phyloP scores from a whole-genome alignment of 1,140 invertebrate genomes.

The Heliconius congener region DNA sequence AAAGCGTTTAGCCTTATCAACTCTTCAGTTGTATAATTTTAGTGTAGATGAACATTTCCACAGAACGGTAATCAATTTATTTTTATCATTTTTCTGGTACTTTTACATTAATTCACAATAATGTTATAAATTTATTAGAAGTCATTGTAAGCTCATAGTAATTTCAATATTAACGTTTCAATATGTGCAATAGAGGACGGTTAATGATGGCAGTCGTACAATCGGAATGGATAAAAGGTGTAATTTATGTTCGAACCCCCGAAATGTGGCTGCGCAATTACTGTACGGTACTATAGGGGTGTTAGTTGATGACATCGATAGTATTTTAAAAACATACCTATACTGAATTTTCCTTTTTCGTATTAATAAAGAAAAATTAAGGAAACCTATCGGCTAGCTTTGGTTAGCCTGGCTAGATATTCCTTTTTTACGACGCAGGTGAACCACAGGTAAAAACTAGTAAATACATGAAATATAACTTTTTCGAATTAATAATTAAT shows the following conservation, averaged over 20 bases:
- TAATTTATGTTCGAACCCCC: conserved; percentile 72
- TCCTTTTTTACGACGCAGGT: too few relatives aligned
- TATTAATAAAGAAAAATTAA: too few relatives aligned
- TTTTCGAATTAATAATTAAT: too few relatives aligned
- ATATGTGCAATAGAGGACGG: conserved; percentile 46
- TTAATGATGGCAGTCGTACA: conserved; percentile 69
- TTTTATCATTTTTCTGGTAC: background rate
- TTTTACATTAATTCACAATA: background rate
- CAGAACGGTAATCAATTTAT: too few relatives aligned
- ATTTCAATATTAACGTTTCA: conserved; percentile 37
- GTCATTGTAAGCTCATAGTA: background rate
- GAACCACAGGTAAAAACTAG: too few relatives aligned
- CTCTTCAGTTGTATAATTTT: too few relatives aligned
- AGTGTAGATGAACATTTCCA: too few relatives aligned
- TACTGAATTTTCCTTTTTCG: too few relatives aligned
- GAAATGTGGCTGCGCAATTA: conserved; percentile 69
- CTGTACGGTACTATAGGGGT: conserved; percentile 43
- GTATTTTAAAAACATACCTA: conserved; percentile 22
- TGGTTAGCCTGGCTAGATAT: too few relatives aligned
- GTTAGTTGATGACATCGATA: conserved; percentile 26
- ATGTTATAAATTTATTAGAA: conserved; percentile 15
- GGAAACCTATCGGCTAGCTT: too few relatives aligned
- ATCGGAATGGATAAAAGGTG: conserved; percentile 73
- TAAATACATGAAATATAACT: too few relatives aligned
- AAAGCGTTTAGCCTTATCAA: too few relatives aligned